These are phyloP conservation scores for Actinostola sp. DNA, from an alignment of 92 coral and sea anemone species.

Conservation along the genomic window DNA sequence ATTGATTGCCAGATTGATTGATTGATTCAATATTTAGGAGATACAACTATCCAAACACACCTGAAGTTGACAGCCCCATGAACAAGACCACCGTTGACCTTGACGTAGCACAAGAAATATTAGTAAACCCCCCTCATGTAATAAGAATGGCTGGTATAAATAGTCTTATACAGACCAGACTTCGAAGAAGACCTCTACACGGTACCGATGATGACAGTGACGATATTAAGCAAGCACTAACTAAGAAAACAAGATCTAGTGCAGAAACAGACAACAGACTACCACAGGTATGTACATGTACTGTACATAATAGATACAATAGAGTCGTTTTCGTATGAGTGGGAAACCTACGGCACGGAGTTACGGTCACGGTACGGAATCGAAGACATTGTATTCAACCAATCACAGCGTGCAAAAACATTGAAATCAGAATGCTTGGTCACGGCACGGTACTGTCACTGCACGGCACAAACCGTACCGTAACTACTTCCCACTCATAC, in stretches of 20 bases:
- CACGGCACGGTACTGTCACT: too few relatives aligned
- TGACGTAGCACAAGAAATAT: conserved; percentile 15
- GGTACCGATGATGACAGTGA: conserved; percentile 2
- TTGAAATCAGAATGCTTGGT: too few relatives aligned
- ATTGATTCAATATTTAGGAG: not conserved
- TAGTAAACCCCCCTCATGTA: conserved; percentile 1
- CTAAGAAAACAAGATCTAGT: conserved; percentile 2
- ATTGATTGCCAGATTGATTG: too few relatives aligned
- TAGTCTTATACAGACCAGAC: conserved; percentile 19
- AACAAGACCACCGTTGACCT: not conserved
- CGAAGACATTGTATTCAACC: too few relatives aligned
- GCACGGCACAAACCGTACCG: too few relatives aligned
- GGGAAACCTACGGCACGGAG: too few relatives aligned
- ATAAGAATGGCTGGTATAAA: conserved; percentile 19
- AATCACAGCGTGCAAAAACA: too few relatives aligned
- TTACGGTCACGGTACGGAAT: too few relatives aligned
- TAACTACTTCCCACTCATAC: too few relatives aligned
- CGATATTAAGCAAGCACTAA: not conserved
- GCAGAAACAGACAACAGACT: not conserved
- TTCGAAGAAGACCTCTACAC: conserved; percentile 15
- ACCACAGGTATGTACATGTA: not conserved
- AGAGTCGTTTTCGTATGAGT: too few relatives aligned
- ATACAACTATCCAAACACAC: conserved; percentile 11
- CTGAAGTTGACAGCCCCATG: not conserved
- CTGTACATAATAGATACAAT: too few relatives aligned